Conservation (phyloP, 2,888 invertebrate genomes). For the Agrilus biguttatus region DNA sequence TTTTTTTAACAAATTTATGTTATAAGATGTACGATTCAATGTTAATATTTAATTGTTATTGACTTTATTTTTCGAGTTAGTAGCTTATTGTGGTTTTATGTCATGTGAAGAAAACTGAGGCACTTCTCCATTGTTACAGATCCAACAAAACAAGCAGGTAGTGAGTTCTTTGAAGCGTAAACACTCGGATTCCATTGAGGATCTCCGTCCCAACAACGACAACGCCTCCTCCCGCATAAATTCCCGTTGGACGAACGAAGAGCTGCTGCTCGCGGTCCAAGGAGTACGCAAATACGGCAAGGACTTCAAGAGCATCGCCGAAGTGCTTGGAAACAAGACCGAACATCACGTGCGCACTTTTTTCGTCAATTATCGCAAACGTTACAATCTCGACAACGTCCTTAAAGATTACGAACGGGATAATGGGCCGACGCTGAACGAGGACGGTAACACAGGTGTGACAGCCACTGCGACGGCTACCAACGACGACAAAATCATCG, state of each 20-base stretch:
- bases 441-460: constrained; percentile 6
- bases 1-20: too few species aligned
- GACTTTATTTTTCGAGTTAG: too few species aligned
- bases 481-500: constrained; percentile 15
- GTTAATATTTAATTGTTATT: too few species aligned
- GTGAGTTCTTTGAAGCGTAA: constrained; percentile 77
- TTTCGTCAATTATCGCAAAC: constrained; percentile 79
- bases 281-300: constrained; percentile 73
- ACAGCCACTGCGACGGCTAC: constrained; percentile 5
- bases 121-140: constrained; percentile 42
- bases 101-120: background rate
- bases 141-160: constrained; percentile 88
- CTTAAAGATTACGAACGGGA: constrained; percentile 76
- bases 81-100: too few species aligned
- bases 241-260: constrained; percentile 86
- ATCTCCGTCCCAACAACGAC: constrained; percentile 25
- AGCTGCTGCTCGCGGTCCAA: constrained; percentile 78
- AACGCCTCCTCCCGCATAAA: constrained; percentile 46
- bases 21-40: too few species aligned
- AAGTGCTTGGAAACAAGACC: constrained; percentile 88
- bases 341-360: constrained; percentile 86
- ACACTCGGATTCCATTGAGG: constrained; percentile 35
- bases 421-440: constrained; percentile 36
- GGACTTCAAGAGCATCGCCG: constrained; percentile 87
- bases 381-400: constrained; percentile 76